Conservation (phyloP, 2,113 vertebrate species). For the Genyomyrus donnyi region DNA sequence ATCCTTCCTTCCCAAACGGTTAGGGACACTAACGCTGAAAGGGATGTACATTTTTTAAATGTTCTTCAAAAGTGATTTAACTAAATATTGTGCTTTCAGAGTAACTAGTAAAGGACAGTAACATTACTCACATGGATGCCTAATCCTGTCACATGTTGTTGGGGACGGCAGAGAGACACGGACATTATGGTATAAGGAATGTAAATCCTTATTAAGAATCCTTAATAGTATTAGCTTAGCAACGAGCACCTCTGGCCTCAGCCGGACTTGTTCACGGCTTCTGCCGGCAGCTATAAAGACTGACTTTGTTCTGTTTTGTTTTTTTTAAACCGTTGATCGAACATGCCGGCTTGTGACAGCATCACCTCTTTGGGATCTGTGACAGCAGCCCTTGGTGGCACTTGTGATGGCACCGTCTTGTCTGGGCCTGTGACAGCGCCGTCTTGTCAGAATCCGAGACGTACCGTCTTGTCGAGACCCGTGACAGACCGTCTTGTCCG, state of each 20-base stretch:
- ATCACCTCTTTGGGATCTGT: background rate
- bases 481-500: background rate
- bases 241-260: background rate
- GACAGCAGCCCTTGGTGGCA: background rate
- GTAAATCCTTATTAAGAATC: background rate
- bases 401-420: background rate
- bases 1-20: background rate
- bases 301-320: background rate
- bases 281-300: background rate
- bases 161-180: background rate
- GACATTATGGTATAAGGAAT: background rate
- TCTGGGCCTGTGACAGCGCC: background rate
- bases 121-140: background rate
- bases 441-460: background rate
- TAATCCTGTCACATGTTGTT: background rate
- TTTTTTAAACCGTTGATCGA: background rate
- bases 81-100: background rate
- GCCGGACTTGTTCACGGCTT: background rate
- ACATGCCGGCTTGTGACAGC: background rate
- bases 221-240: background rate
- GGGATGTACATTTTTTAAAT: background rate
- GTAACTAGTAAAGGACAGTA: background rate
- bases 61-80: background rate
- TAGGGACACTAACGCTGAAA: background rate
- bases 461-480: background rate